Conservation (phyloP, 2,888 invertebrate species). For the Yponomeuta sedellus region DNA sequence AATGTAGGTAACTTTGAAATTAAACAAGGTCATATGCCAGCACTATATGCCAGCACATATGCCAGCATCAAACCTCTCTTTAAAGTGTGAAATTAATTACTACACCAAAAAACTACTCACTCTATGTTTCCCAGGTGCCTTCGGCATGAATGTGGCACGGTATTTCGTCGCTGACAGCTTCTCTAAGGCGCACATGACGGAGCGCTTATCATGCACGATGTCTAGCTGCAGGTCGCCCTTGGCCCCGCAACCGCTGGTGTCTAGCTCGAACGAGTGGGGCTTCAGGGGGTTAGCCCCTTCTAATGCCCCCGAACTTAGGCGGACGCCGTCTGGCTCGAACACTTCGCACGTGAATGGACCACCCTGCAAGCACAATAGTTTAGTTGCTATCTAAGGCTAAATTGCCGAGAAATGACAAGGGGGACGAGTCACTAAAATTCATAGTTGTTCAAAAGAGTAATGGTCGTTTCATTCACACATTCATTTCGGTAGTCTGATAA, state of each 20-base stretch:
- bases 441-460: too few relatives aligned
- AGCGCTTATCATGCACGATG: constrained; percentile 91
- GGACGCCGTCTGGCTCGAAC: constrained; percentile 94
- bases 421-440: too few relatives aligned
- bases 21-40: too few relatives aligned
- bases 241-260: constrained; percentile 80
- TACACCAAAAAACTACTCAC: constrained; percentile 45
- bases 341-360: constrained; percentile 98
- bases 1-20: too few relatives aligned
- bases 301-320: constrained; percentile 81
- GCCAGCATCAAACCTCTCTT: too few relatives aligned
- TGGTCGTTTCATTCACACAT: too few relatives aligned
- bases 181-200: constrained; percentile 88
- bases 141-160: constrained; percentile 86
- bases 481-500: too few relatives aligned
- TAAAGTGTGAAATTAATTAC: too few relatives aligned
- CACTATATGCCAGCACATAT: too few relatives aligned
- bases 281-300: constrained; percentile 90
- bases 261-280: constrained; percentile 88
- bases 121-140: constrained; percentile 86
- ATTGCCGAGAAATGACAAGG: too few relatives aligned
- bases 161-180: constrained; percentile 86
- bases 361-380: constrained; percentile 73
- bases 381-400: not conserved
- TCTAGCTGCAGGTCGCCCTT: constrained; percentile 92